phyloP scores from a whole-genome alignment of 2,888 invertebrate genomes.

The Diarsia rubi region DNA sequence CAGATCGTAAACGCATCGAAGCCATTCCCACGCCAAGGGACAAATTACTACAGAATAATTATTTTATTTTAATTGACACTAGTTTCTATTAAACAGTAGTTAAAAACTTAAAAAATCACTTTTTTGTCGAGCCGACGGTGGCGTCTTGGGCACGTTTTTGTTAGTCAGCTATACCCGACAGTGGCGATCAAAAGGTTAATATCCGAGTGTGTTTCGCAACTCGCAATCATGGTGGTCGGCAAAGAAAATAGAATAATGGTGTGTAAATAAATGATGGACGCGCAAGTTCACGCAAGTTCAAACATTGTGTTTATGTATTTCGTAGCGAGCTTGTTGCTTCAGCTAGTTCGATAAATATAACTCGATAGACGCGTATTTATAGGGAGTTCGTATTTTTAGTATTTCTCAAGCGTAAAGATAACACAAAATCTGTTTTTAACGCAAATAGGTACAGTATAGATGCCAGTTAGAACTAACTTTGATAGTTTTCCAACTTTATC shows the following conservation, averaged over 20 bases:
- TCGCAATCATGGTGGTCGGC: neutral
- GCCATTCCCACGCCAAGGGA: no score
- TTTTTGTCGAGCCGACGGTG: no score
- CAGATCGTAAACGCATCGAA: no score
- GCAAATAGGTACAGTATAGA: neutral
- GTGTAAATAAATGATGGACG: constrained; percentile 17
- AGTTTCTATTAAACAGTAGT: no score
- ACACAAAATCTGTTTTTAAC: neutral
- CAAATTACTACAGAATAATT: no score
- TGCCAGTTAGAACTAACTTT: no score
- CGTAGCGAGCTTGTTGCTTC: neutral
- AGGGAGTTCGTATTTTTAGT: neutral
- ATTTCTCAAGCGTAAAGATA: neutral
- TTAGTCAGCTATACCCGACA: no score
- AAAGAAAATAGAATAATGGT: neutral
- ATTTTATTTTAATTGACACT: no score
- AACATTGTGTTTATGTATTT: neutral
- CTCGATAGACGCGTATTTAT: neutral
- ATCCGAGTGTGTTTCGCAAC: neutral
- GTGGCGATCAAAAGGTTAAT: no score
- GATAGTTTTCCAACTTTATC: no score
- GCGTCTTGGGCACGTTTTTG: no score
- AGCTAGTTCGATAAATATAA: constrained; percentile 4
- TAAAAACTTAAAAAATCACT: no score
- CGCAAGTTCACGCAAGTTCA: neutral